Evolutionary conservation across 2,797 vertebrate species (phyloP).

Genomic region (Ctenopoma kingsleyae): DNA sequence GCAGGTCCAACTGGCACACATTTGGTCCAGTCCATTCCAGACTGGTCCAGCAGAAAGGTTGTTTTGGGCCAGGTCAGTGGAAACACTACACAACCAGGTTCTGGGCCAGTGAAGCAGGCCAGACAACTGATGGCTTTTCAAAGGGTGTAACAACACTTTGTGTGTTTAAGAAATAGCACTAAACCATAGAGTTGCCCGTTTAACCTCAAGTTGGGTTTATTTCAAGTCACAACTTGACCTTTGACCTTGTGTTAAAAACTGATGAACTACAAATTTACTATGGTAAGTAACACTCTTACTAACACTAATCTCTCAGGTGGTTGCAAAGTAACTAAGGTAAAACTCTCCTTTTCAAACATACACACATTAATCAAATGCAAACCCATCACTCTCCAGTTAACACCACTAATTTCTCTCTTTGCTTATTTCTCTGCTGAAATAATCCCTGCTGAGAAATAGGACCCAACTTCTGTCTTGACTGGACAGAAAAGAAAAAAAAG

Average conservation of each 20-base stretch:
- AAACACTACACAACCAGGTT: conserved; percentile 70
- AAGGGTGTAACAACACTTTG: conserved; percentile 27
- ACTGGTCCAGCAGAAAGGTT: conserved; percentile 49
- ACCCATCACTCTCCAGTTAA: conserved; percentile 35
- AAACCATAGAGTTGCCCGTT: conserved; percentile 30
- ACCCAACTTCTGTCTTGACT: conserved; percentile 38
- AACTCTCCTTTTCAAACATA: conserved; percentile 25
- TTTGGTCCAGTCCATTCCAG: conserved; percentile 33
- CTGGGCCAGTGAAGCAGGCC: conserved; percentile 49
- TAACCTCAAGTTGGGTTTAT: conserved; percentile 46
- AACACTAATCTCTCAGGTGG: conserved; percentile 7
- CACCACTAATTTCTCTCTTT: conserved; percentile 36
- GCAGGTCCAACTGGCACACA: conserved; percentile 51
- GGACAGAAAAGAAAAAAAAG: conserved; percentile 32
- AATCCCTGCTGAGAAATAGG: conserved; percentile 25
- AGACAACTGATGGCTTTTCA: conserved; percentile 67
- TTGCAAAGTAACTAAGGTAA: conserved; percentile 14
- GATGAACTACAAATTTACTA: conserved; percentile 11
- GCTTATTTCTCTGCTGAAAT: conserved; percentile 18
- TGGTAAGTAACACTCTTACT: conserved; percentile 36
- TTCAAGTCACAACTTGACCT: conserved; percentile 42
- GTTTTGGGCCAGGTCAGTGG: conserved; percentile 53
- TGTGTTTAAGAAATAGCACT: conserved; percentile 30
- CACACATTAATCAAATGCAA: conserved; percentile 19
- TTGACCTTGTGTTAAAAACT: conserved; percentile 47